phyloP scores from a whole-genome alignment of 2,888 invertebrate genomes.

The Melanotus villosus region DNA sequence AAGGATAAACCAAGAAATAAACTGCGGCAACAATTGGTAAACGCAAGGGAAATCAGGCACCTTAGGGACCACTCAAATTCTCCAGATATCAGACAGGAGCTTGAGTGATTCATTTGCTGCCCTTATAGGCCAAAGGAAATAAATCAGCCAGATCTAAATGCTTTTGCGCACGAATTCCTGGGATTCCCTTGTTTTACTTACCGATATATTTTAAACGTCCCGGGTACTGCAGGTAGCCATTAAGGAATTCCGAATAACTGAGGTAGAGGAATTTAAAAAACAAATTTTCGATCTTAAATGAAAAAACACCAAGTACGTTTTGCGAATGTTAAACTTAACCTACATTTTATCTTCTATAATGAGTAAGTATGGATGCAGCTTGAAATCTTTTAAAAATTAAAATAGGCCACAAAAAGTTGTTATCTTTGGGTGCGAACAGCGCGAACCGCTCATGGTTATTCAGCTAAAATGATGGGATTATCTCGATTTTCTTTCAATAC shows the following conservation, averaged over 20 bases:
- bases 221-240: conserved; percentile 39
- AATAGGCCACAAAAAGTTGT: not conserved
- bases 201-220: conserved; percentile 42
- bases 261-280: conserved; percentile 16
- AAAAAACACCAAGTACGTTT: not conserved
- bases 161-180: conserved; percentile 44
- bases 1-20: conserved; percentile 16
- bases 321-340: not conserved
- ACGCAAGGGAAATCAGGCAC: conserved; percentile 36
- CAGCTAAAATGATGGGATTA: conserved; percentile 42
- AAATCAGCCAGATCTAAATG: conserved; percentile 48
- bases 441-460: conserved; percentile 3
- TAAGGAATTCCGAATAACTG: conserved; percentile 27
- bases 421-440: conserved; percentile 6
- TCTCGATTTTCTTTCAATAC: conserved; percentile 37
- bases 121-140: conserved; percentile 44
- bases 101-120: conserved; percentile 50
- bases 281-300: not conserved
- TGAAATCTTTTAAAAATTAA: too few relatives aligned
- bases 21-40: conserved; percentile 31
- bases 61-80: conserved; percentile 46
- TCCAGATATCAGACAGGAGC: conserved; percentile 45
- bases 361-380: too few relatives aligned
- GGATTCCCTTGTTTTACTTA: conserved; percentile 44
- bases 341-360: too few relatives aligned